Base-by-base conservation (phyloP, 2,888 invertebrate genomes). In the Agrochola macilenta region DNA sequence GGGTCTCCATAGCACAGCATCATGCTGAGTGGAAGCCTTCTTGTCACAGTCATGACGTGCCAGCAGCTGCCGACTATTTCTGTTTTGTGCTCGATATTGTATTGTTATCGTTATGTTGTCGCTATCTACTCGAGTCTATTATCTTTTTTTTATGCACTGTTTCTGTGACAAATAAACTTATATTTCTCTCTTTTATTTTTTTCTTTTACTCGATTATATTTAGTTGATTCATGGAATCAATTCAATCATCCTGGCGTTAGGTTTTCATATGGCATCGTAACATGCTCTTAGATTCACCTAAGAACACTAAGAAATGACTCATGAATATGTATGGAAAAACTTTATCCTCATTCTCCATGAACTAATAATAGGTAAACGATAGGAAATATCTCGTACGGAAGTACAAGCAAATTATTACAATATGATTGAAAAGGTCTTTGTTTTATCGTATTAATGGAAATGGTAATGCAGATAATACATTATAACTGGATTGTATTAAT, bases 301-400 rank as follows among this genome's bases (percentile, higher is more conserved):
- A 61, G 7, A 52, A 26, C 3, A 74, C 75, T 69, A 79, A 58
- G 63, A 63, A 79, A 74, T 58, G 46, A n/a, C 46, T 79, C 39
- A 74, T 79, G 57, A 79, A 74, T 79, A 79, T 79, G 14, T n/a
- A 63, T 52, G 14, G 2, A 57, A 35, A 74, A 11, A 43, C 23
- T 52, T 57, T 73, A 68, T 61, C 68, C 35, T 60, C 39, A 58
- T 80, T 65, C 76, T 68, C 66, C 43, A 52, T 49, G 1, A 17
- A 30, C 30, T 70, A 52, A 57, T 69, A 43, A 58, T 71, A 63
- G 49, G 2, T 5, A 35, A 54, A 43, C 11, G 14, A 52, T 63
- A 71, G 43, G 66, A 68, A 79, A 79, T 65, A 60, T n/a, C n/a
- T n/a, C n/a, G n/a, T 81, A 63, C 68, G 71, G 77, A 81, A 77